Conservation (phyloP, 2,888 invertebrate genomes). For the Adelognathus sp. region DNA sequence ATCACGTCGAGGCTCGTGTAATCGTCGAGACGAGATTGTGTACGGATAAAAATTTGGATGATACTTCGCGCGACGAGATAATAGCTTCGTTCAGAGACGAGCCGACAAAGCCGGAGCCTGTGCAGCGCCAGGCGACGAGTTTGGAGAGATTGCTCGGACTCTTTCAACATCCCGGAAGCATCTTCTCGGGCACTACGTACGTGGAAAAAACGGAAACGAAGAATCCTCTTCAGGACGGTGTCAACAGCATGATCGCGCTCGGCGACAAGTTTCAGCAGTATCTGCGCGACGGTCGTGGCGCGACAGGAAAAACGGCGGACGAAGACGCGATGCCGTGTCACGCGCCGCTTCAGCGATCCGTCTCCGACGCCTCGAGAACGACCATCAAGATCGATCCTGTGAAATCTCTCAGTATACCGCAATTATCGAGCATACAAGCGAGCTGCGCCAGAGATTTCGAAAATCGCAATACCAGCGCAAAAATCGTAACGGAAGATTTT, state of each 20-base stretch:
- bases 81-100: conserved; percentile 14
- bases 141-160: conserved; percentile 86
- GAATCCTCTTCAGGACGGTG: conserved; percentile 68
- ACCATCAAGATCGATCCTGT: conserved; percentile 54
- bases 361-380: conserved; percentile 58
- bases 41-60: conserved; percentile 15
- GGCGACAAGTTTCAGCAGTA: conserved; percentile 73
- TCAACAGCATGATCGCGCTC: conserved; percentile 69
- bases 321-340: conserved; percentile 45
- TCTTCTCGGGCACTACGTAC: conserved; percentile 83
- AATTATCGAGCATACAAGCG: conserved; percentile 64
- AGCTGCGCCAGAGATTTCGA: conserved; percentile 28
- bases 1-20: not conserved
- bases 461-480: not conserved
- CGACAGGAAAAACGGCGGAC: conserved; percentile 17
- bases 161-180: conserved; percentile 85
- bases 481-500: not conserved
- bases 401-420: conserved; percentile 68
- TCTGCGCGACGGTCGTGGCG: conserved; percentile 66
- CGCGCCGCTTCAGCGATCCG: conserved; percentile 56
- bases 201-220: conserved; percentile 62
- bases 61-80: conserved; percentile 32
- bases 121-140: conserved; percentile 82
- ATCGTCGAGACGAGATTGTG: conserved; percentile 30
- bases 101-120: conserved; percentile 39